Evolutionary conservation across 2,113 vertebrate genomes (phyloP).

Genomic region (Accipiter cooperii): DNA sequence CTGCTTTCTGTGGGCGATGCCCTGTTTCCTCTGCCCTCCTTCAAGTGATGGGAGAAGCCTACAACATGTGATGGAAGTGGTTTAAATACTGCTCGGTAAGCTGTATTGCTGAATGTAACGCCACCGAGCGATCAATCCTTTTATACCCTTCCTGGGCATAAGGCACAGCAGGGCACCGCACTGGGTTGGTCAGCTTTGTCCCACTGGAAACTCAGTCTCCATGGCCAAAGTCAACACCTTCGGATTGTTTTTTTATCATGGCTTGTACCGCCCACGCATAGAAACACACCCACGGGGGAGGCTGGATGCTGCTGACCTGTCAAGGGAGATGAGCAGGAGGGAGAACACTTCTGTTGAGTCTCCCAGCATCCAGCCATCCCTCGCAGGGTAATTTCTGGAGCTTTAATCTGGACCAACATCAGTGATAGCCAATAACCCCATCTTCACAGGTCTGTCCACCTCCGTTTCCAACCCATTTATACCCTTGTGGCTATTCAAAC

Average conservation of each 20-base stretch:
- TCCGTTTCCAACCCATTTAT: background rate
- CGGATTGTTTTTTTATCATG: background rate
- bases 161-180: background rate
- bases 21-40: background rate
- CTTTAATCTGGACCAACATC: background rate
- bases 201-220: background rate
- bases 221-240: background rate
- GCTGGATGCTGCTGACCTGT: background rate
- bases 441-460: background rate
- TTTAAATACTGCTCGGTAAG: background rate
- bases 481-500: background rate
- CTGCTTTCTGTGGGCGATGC: background rate
- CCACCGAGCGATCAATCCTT: background rate
- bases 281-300: background rate
- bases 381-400: background rate
- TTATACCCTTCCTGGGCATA: background rate
- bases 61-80: background rate
- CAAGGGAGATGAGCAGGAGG: background rate
- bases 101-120: background rate
- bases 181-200: background rate
- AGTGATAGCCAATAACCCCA: background rate
- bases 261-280: fast-evolving
- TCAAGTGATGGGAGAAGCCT: background rate
- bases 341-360: too few relatives aligned
- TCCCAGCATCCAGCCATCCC: background rate